Percentiles rank a stretch among this genome's conserved stretches.
Conservation (phyloP, 2,797 vertebrate genomes). For the Urosaurus nigricauda region DNA sequence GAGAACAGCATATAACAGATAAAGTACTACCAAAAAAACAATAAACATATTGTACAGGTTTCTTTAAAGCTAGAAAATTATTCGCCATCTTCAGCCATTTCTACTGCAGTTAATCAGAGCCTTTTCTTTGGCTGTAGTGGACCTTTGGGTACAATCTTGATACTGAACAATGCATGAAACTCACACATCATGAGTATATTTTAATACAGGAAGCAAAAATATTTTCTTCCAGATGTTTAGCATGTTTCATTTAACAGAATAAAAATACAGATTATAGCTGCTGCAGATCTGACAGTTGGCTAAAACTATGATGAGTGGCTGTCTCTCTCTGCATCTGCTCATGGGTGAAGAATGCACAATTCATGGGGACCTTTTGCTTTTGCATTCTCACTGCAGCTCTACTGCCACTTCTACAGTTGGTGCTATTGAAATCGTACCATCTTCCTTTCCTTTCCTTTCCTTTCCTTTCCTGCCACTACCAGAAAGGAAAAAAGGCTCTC, state of each 20-base stretch:
- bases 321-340: neutral
- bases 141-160: neutral
- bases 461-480: neutral
- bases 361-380: neutral
- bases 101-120: neutral
- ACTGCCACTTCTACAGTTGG: neutral
- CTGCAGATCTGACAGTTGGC: neutral
- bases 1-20: neutral
- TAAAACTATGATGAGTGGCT: neutral
- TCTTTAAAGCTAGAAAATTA: neutral
- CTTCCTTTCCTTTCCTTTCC: too few species aligned
- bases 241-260: neutral
- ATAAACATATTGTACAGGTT: neutral
- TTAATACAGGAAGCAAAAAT: slow-evolving; percentile 22
- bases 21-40: neutral
- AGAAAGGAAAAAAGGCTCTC: neutral
- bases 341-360: neutral
- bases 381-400: neutral
- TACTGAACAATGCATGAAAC: neutral
- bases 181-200: neutral
- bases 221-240: neutral
- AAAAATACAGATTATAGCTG: neutral
- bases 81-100: slow-evolving; percentile 23
- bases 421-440: neutral
- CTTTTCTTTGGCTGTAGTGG: neutral